Evolutionary conservation across 2,888 invertebrate species (phyloP), one percentile per base, ranked within the genome.

Genomic region (Parelbella ahira): DNA sequence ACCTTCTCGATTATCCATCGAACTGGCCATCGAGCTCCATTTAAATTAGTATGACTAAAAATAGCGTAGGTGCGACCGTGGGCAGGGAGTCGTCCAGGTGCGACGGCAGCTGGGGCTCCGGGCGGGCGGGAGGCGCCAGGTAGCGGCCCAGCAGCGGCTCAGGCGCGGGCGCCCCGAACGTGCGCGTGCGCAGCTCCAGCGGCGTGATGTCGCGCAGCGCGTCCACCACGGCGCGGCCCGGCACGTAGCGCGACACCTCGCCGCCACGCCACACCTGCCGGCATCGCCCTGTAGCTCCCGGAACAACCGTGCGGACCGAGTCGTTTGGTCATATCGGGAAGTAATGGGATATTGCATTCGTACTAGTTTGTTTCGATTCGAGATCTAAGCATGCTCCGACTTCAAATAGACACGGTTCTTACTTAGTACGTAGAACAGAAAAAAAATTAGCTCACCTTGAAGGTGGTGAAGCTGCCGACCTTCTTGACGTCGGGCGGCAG

Each of bases 401-500:
- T n/a, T n/a, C n/a, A n/a, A n/a, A n/a, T n/a, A n/a, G n/a, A n/a
- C n/a, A n/a, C n/a, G n/a, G n/a, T n/a, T n/a, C n/a, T n/a, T n/a
- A n/a, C n/a, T n/a, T n/a, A n/a, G n/a, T n/a, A n/a, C n/a, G n/a
- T n/a, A n/a, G n/a, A n/a, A n/a, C n/a, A n/a, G n/a, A n/a, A n/a
- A n/a, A n/a, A n/a, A n/a, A n/a, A n/a, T n/a, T n/a, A n/a, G n/a
- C n/a, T n/a, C n/a, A 93, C 94, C 79, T 93, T 92, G 37, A 94
- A 83, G 0, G 94, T 94, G 9, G 93, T 93, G 34, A 90, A 93
- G 57, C 94, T 95, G 47, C 92, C 93, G 11, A 91, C 89, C 65
- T 93, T 90, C 53, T 88, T 86, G 4, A 96, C 89, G 67, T 96
- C 96, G 0, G 92, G 91, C 2, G 96, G 96, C 50, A 92, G 74